phyloP scores from a whole-genome alignment of 1,140 invertebrate species.

The Ptiloglossa arizonensis region DNA sequence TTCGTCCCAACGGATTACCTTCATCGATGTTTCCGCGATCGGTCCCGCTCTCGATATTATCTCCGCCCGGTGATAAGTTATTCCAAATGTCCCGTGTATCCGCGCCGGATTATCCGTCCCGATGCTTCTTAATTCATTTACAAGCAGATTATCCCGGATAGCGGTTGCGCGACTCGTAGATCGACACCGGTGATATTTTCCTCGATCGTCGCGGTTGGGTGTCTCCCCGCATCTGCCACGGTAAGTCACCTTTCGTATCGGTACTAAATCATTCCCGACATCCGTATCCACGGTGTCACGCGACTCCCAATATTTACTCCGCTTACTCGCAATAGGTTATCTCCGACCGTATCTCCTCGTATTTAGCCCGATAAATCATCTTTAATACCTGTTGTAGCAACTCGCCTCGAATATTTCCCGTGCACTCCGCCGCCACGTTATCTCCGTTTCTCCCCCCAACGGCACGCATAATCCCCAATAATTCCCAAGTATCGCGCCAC shows the following conservation, averaged over 20 bases:
- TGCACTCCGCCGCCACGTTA: not conserved
- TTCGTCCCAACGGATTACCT: too few species aligned
- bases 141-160: not conserved
- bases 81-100: not conserved
- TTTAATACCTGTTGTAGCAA: slow-evolving; percentile 2
- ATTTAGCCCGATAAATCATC: slow-evolving; percentile 10
- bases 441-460: not conserved
- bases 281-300: slow-evolving; percentile 8
- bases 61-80: too few species aligned
- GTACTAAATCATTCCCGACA: slow-evolving; percentile 28
- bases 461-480: not conserved
- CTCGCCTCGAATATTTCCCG: not conserved
- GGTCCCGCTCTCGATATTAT: too few species aligned
- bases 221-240: slow-evolving; percentile 16
- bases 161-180: slow-evolving; percentile 2
- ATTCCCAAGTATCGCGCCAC: slow-evolving; percentile 2
- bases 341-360: not conserved
- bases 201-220: not conserved
- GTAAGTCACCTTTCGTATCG: slow-evolving; percentile 5
- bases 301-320: slow-evolving; percentile 12
- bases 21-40: too few species aligned
- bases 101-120: not conserved
- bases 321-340: slow-evolving; percentile 1
- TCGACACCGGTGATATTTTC: not conserved
- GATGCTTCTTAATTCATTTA: not conserved